Conservation (phyloP, 1,140 invertebrate species). For the Myzus persicae region DNA sequence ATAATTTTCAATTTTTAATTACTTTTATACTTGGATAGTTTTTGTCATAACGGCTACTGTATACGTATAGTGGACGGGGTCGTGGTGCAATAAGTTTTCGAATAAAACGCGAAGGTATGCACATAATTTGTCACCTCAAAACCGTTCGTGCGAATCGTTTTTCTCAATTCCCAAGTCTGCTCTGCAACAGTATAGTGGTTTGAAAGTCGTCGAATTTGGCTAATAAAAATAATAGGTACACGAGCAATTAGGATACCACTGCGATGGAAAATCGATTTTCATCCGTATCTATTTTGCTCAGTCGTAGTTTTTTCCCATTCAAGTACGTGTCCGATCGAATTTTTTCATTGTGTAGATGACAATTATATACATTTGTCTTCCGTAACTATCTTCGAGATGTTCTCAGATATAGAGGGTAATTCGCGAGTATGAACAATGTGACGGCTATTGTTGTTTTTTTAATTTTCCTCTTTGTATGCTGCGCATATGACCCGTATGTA, state of each 20-base stretch:
- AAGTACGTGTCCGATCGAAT: no score
- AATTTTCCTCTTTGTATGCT: slow-evolving; percentile 52
- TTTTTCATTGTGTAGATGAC: background rate
- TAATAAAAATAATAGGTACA: background rate
- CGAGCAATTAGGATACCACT: background rate
- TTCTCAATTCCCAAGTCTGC: background rate
- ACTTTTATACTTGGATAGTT: slow-evolving; percentile 18
- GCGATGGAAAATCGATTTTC: background rate
- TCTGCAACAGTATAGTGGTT: background rate
- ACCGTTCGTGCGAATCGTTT: slow-evolving; percentile 16
- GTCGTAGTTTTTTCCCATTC: background rate
- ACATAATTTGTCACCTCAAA: background rate
- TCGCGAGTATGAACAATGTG: background rate
- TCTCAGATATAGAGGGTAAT: background rate
- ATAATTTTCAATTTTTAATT: slow-evolving; percentile 2
- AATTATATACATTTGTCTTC: background rate
- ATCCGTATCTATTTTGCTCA: background rate
- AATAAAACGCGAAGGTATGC: background rate
- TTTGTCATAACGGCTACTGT: background rate
- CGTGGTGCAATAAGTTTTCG: background rate
- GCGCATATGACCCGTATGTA: slow-evolving; percentile 6
- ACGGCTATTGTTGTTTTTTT: slow-evolving; percentile 46
- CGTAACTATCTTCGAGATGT: background rate
- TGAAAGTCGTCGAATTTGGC: background rate
- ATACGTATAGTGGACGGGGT: background rate